A percentile compares a stretch with the other conserved stretches of the same genome.
phyloP scores from a whole-genome alignment of 1,140 invertebrate genomes.

The Eciton burchellii region DNA sequence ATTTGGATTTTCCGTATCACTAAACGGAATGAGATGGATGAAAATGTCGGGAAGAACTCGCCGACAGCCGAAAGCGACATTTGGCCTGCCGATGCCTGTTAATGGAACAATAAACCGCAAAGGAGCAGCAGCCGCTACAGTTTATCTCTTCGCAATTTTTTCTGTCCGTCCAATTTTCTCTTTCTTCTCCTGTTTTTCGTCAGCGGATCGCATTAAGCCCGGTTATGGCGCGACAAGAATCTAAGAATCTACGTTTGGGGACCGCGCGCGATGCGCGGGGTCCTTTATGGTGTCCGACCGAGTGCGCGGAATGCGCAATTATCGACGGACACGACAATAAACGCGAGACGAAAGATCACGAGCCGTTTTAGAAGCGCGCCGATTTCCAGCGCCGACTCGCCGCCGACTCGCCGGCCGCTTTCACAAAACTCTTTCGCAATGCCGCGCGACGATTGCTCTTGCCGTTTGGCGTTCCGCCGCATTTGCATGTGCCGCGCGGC shows the following conservation, averaged over 20 bases:
- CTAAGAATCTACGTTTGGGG: conserved; percentile 17
- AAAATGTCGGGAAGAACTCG: too few relatives aligned
- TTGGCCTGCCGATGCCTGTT: too few relatives aligned
- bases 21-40: too few relatives aligned
- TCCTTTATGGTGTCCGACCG: conserved; percentile 61
- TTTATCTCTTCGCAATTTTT: neutral
- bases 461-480: conserved; percentile 8
- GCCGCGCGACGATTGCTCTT: neutral
- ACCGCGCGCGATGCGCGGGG: neutral
- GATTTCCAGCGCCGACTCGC: conserved; percentile 59
- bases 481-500: neutral
- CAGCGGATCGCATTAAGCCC: conserved; percentile 27
- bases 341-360: conserved; percentile 65
- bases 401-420: conserved; percentile 44
- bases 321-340: conserved; percentile 71
- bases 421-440: conserved; percentile 67
- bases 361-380: conserved; percentile 60
- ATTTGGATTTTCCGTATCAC: neutral
- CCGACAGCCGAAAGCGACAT: too few relatives aligned
- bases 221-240: conserved; percentile 47
- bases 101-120: neutral
- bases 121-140: neutral
- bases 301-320: conserved; percentile 64
- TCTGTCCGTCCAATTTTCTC: neutral
- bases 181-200: conserved; percentile 15